phyloP scores from a whole-genome alignment of 2,888 invertebrate species.

The Ochropleura leucogaster region DNA sequence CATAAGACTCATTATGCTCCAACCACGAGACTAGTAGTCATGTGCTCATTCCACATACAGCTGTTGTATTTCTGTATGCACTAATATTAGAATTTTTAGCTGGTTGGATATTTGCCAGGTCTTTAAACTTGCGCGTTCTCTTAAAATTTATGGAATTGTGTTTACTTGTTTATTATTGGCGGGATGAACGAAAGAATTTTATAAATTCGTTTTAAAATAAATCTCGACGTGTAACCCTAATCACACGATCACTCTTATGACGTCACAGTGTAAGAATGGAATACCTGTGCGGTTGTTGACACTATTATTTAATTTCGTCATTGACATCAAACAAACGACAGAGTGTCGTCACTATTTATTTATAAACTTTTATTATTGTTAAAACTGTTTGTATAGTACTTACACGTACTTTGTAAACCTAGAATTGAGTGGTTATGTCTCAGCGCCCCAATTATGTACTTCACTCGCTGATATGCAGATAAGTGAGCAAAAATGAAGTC shows the following conservation, averaged over 20 bases:
- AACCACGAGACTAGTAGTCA: conserved; percentile 80
- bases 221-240: conserved; percentile 6
- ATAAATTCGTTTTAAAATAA: conserved; percentile 20
- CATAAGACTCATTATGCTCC: conserved; percentile 66
- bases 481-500: conserved; percentile 45
- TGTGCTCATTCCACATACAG: conserved; percentile 85
- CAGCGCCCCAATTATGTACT: conserved; percentile 28
- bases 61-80: conserved; percentile 84
- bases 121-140: conserved; percentile 79
- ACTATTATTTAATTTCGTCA: conserved; percentile 48
- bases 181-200: conserved; percentile 36
- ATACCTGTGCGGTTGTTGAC: conserved; percentile 57
- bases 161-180: conserved; percentile 64
- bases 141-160: conserved; percentile 74
- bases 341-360: conserved; percentile 30
- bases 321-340: conserved; percentile 48
- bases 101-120: conserved; percentile 85
- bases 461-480: conserved; percentile 20
- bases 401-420: not conserved
- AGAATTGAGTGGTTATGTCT: conserved; percentile 31
- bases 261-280: conserved; percentile 32
- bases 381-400: not conserved
- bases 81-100: conserved; percentile 89
- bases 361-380: conserved; percentile 13
- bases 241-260: conserved; percentile 17